These are phyloP conservation scores for Liopterus haemorrhoidalis DNA, from an alignment of 2,888 invertebrate genomes.

Conservation along the genomic window DNA sequence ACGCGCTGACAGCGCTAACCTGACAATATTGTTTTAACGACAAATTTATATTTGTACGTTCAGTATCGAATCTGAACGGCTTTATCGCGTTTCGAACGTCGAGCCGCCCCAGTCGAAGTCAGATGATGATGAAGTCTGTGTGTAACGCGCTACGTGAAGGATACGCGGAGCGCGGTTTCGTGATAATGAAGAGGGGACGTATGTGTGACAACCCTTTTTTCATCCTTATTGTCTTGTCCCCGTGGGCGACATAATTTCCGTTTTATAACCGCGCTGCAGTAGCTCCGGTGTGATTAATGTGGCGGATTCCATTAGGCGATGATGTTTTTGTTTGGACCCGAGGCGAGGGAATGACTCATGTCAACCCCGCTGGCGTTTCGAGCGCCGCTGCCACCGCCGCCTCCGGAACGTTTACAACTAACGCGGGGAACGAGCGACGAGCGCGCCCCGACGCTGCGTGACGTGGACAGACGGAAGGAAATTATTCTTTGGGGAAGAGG, in stretches of 20 bases:
- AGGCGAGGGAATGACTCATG: conserved; percentile 36
- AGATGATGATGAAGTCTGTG: background rate
- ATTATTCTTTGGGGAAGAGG: conserved; percentile 18
- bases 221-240: conserved; percentile 39
- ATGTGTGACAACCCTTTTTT: conserved; percentile 36
- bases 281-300: conserved; percentile 41
- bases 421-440: too few species aligned
- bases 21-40: too few species aligned
- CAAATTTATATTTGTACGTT: too few species aligned
- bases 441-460: too few species aligned
- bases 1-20: too few species aligned
- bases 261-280: conserved; percentile 40
- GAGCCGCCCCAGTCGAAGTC: background rate
- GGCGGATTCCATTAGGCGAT: conserved; percentile 45
- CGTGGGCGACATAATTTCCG: conserved; percentile 47
- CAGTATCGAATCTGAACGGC: background rate
- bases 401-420: too few species aligned
- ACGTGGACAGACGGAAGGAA: conserved; percentile 20
- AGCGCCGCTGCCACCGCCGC: background rate
- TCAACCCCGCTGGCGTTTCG: conserved; percentile 10
- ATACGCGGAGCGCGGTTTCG: conserved; percentile 19
- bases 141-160: too few species aligned
- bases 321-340: conserved; percentile 42
- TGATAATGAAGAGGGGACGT: conserved; percentile 15
- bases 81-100: background rate